These are phyloP conservation scores for Margaritifera margaritifera DNA, from an alignment of 2,888 invertebrate species.

Conservation along the genomic window DNA sequence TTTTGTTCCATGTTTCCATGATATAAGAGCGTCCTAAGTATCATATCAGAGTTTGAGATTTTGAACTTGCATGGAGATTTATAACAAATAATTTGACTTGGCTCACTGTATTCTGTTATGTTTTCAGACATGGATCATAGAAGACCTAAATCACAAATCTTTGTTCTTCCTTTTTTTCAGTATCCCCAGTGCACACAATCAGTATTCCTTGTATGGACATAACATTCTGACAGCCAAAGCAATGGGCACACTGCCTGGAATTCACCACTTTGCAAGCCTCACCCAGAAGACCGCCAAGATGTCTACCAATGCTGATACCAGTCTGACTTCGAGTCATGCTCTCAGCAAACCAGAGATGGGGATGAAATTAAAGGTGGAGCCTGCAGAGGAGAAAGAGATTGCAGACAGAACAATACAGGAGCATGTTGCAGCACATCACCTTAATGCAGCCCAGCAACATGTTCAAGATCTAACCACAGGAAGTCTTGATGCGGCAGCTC, in stretches of 20 bases:
- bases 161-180: constrained; percentile 6
- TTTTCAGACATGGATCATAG: no score
- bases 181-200: constrained; percentile 39
- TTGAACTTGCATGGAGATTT: no score
- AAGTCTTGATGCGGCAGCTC: constrained; percentile 33
- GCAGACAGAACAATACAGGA: constrained; percentile 42
- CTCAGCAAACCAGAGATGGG: constrained; percentile 17
- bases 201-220: constrained; percentile 15
- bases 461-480: constrained; percentile 36
- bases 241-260: constrained; percentile 31
- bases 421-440: constrained; percentile 37
- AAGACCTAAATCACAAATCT: no score
- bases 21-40: no score
- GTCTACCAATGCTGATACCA: constrained; percentile 1
- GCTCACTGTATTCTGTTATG: no score
- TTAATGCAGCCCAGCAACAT: constrained; percentile 41
- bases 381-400: constrained; percentile 35
- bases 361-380: constrained; percentile 38
- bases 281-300: constrained; percentile 16
- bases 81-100: no score
- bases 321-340: not conserved
- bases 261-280: constrained; percentile 36
- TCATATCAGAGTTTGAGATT: no score
- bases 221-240: not conserved
- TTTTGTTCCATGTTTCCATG: no score